These are phyloP conservation scores for Tichodroma muraria DNA, from an alignment of 2,113 vertebrate genomes.

Conservation along the genomic window DNA sequence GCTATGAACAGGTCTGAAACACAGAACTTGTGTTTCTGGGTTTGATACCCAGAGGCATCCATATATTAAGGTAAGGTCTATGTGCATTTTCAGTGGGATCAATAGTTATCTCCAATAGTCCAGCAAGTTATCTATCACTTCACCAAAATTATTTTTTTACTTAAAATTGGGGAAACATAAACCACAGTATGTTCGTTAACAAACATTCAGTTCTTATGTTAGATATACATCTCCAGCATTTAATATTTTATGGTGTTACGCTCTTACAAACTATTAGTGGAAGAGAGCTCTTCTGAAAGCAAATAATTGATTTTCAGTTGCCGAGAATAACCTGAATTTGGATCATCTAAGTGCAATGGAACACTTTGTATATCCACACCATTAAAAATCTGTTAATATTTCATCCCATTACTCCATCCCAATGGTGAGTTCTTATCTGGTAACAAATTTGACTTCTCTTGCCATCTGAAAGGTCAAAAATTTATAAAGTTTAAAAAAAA, in stretches of 20 bases:
- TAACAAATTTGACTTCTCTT: neutral
- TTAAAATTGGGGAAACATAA: neutral
- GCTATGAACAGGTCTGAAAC: neutral
- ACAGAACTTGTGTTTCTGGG: neutral
- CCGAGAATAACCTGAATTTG: neutral
- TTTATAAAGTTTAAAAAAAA: neutral
- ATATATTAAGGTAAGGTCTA: neutral
- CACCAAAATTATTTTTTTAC: neutral
- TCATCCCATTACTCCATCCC: neutral
- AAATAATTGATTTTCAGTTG: neutral
- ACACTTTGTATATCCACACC: neutral
- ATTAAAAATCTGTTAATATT: constrained; percentile 16
- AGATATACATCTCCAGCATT: neutral
- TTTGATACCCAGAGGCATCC: neutral
- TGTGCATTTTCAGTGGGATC: neutral
- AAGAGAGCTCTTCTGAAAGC: neutral
- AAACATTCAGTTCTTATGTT: neutral
- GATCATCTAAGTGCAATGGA: neutral
- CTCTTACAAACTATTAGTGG: neutral
- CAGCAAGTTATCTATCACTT: neutral
- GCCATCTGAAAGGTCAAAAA: neutral
- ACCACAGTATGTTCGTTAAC: neutral
- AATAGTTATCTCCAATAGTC: neutral
- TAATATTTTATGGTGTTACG: neutral
- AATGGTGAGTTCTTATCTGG: neutral